A percentile compares a stretch with the other conserved stretches of the same genome.
These are phyloP conservation scores for Tolmerus cingulatus DNA, from an alignment of 2,888 invertebrate genomes.

Conservation along the genomic window DNA sequence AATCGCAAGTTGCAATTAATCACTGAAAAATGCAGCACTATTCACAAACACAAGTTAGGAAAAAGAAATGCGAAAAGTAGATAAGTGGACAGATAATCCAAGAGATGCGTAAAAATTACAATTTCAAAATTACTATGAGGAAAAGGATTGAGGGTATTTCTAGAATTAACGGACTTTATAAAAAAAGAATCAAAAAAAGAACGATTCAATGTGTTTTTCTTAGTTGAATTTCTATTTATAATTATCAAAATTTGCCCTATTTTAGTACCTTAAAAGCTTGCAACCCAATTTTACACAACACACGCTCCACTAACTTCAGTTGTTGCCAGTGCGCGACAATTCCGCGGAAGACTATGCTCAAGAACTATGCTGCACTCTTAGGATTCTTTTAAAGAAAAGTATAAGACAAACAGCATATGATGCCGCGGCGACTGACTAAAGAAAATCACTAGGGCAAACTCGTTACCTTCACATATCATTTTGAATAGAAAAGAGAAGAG, in stretches of 20 bases:
- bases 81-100: background rate
- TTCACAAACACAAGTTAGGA: background rate
- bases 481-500: background rate
- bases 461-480: background rate
- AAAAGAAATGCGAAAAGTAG: no score
- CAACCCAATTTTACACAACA: conserved; percentile 22
- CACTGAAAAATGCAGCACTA: background rate
- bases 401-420: background rate
- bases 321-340: background rate
- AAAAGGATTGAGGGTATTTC: background rate
- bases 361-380: background rate
- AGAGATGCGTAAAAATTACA: background rate
- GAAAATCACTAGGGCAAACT: background rate
- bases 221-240: background rate
- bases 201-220: no score
- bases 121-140: background rate
- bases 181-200: background rate
- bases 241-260: conserved; percentile 3
- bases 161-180: background rate
- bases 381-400: background rate
- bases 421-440: background rate
- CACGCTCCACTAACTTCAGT: background rate
- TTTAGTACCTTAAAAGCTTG: conserved; percentile 10
- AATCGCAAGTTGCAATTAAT: background rate
- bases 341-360: background rate